A percentile compares a stretch with the other conserved stretches of the same genome.
phyloP scores from a whole-genome alignment of 2,888 invertebrate genomes.

The Euclidia mi region DNA sequence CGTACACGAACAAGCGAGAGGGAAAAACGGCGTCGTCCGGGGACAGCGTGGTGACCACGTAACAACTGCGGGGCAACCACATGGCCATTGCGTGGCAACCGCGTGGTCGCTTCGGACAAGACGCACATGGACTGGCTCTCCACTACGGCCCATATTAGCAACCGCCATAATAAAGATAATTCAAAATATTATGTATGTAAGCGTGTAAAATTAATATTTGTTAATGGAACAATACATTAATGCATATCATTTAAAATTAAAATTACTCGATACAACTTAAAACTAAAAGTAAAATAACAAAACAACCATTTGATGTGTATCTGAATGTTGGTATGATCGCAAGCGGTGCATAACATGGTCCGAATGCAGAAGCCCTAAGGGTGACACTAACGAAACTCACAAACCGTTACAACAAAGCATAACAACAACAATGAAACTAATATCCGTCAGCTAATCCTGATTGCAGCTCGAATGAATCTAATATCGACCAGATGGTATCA shows the following conservation, averaged over 20 bases:
- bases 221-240: background rate
- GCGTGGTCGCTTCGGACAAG: constrained; percentile 27
- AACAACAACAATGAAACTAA: constrained; percentile 87
- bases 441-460: constrained; percentile 83
- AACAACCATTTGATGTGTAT: constrained; percentile 3
- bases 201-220: constrained; percentile 3
- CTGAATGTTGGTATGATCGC: constrained; percentile 18
- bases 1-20: constrained; percentile 86
- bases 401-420: constrained; percentile 76
- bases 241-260: constrained; percentile 4
- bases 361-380: constrained; percentile 73
- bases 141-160: constrained; percentile 69
- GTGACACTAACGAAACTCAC: constrained; percentile 82
- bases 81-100: constrained; percentile 24
- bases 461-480: constrained; percentile 87
- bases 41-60: constrained; percentile 31
- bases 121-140: constrained; percentile 56
- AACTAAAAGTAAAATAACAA: constrained; percentile 11
- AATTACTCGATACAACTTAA: constrained; percentile 7
- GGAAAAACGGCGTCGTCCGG: constrained; percentile 60
- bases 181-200: constrained; percentile 29
- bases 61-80: constrained; percentile 17
- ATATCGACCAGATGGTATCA: constrained; percentile 88
- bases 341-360: constrained; percentile 62
- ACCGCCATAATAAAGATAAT: constrained; percentile 39